Evolutionary conservation across 92 coral and sea anemone species (phyloP).

Genomic region (Hydrozoanthus gracilis): DNA sequence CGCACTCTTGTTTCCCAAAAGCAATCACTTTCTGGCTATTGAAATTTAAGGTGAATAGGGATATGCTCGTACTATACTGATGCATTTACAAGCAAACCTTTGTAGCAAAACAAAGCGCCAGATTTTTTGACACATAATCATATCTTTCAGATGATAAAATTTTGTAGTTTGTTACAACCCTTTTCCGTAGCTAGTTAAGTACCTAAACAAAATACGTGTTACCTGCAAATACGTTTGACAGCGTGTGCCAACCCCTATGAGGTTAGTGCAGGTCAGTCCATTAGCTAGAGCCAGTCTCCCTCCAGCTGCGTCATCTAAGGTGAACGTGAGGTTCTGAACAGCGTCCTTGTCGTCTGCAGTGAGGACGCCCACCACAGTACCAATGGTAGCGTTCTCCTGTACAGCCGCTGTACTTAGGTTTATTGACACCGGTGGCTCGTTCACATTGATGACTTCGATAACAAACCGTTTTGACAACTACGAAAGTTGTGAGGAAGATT

Average conservation of each 20-base stretch:
- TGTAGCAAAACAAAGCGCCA: no score
- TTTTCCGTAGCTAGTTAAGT: no score
- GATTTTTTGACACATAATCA: no score
- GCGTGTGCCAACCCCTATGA: conserved; percentile 38
- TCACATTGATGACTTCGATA: conserved; percentile 81
- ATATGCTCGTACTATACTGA: no score
- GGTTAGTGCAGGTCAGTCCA: conserved; percentile 52
- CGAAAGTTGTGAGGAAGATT: conserved; percentile 6
- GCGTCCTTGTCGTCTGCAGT: conserved; percentile 81
- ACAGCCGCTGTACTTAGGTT: conserved; percentile 63
- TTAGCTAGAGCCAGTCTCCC: conserved; percentile 78
- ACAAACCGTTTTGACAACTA: conserved; percentile 78
- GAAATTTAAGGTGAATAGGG: no score
- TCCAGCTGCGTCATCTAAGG: conserved; percentile 80
- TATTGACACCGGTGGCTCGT: conserved; percentile 91
- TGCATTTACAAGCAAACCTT: no score
- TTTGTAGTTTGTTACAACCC: no score
- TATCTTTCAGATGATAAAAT: no score
- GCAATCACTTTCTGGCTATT: no score
- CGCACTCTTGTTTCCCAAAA: no score
- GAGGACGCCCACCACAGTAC: conserved; percentile 70
- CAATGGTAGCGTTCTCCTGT: conserved; percentile 73
- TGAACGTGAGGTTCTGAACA: conserved; percentile 76
- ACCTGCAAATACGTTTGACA: conserved; percentile 64
- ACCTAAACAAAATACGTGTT: background rate